Evolutionary conservation across 2,888 invertebrate species (phyloP), one percentile per base, ranked within the genome.

Genomic region (Epiblema foenella): DNA sequence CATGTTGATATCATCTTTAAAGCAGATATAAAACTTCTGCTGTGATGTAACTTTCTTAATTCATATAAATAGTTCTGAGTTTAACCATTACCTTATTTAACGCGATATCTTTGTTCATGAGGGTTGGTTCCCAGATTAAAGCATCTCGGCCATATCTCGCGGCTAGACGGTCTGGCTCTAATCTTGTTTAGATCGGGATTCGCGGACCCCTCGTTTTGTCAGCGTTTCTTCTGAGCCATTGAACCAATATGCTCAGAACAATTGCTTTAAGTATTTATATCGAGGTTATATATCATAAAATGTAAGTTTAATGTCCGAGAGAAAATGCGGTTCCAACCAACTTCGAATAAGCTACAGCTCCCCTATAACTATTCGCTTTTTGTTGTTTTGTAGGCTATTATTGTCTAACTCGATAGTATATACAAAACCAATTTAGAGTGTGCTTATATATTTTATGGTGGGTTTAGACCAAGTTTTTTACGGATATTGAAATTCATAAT

Each of bases 151-250:
- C 56, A 39, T 57, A 70, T 70, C 70, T 67, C 24, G 46, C 24
- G 54, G 56, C 60, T 49, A 67, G 67, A 71, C 66, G 67, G 60
- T 20, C 51, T 12, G 24, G 60, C 39, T 39, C 42, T 67, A 67
- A 71, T 71, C 71, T 71, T 71, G 66, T 71, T 71, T 71, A 71
- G 71, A 71, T 71, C 71, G 62, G 60, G 67, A 29, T 67, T 42
- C 51, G 46, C 56, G 51, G 20, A 10, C 60, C 58, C 66, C 29
- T 5, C 56, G 33, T 62, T 62, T 51, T 57, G 71, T 71, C 71
- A 71, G 71, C 71, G 49, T 67, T 71, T 57, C 71, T 71, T 67
- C 66, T 71, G 5, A 62, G 57, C 71, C 66, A 56, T 71, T 67
- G 62, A 67, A 62, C 62, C 71, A 67, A 62, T 62, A 62, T 51